phyloP scores from a whole-genome alignment of 2,888 invertebrate species.

The Metallyticus violacea region DNA sequence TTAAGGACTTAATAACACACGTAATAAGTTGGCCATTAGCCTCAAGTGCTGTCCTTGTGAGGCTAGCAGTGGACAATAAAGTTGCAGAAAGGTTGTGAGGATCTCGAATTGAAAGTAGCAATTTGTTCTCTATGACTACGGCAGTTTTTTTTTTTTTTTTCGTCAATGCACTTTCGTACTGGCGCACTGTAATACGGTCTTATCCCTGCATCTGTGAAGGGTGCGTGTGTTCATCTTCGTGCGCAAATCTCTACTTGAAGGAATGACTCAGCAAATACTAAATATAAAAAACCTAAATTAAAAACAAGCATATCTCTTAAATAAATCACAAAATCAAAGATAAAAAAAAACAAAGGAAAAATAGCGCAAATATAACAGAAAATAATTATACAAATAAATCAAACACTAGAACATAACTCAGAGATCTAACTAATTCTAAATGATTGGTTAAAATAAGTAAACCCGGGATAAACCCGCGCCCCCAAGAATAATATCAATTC shows the following conservation, averaged over 20 bases:
- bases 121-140: neutral
- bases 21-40: neutral
- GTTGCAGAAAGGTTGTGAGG: neutral
- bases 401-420: too few species aligned
- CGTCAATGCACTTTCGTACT: neutral
- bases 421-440: too few species aligned
- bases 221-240: neutral
- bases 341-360: too few species aligned
- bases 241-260: neutral
- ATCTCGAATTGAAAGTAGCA: neutral
- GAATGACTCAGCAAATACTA: too few species aligned
- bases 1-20: neutral
- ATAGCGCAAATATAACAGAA: too few species aligned
- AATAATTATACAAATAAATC: too few species aligned
- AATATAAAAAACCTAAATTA: too few species aligned
- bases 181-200: neutral
- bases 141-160: neutral
- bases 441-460: too few species aligned
- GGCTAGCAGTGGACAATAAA: neutral
- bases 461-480: too few species aligned
- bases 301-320: too few species aligned
- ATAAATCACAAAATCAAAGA: too few species aligned
- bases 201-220: neutral
- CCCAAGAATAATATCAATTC: too few species aligned
- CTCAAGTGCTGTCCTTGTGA: neutral